Percentiles rank a stretch among this genome's conserved stretches.
These are phyloP conservation scores for Prietella phreatophila DNA, from an alignment of 2,113 vertebrate species.

Conservation along the genomic window DNA sequence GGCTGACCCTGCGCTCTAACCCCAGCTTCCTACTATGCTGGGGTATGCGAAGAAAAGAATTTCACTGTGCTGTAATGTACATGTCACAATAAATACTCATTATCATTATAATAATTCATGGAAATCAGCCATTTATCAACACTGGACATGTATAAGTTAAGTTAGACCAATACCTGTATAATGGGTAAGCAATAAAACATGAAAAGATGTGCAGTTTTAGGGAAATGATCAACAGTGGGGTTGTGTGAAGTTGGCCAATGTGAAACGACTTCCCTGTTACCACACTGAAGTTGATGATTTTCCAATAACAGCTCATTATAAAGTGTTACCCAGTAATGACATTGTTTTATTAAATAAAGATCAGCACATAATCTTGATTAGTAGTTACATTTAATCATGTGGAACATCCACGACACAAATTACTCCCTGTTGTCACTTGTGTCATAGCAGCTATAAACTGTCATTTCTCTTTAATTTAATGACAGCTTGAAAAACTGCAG, in stretches of 20 bases:
- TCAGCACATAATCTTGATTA: background rate
- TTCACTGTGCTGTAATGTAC: no score
- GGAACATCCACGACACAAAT: background rate
- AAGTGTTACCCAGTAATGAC: background rate
- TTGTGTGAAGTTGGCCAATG: background rate
- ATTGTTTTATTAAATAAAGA: background rate
- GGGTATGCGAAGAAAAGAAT: no score
- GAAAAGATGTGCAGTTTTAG: background rate
- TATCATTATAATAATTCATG: background rate
- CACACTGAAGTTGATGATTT: background rate
- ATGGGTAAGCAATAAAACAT: background rate
- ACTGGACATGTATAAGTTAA: background rate
- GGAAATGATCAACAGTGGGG: background rate
- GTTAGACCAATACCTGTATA: background rate
- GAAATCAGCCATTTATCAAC: background rate
- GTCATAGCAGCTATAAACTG: background rate
- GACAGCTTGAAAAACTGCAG: background rate
- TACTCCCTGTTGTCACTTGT: background rate
- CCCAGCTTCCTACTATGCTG: no score
- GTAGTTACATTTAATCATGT: slow-evolving; percentile 5
- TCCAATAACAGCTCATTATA: background rate
- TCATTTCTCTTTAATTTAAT: background rate
- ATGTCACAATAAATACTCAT: no score
- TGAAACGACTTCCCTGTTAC: background rate
- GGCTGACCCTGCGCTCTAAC: no score